These are phyloP conservation scores for Harpagifer antarcticus DNA, from an alignment of 2,797 vertebrate species.

Conservation along the genomic window DNA sequence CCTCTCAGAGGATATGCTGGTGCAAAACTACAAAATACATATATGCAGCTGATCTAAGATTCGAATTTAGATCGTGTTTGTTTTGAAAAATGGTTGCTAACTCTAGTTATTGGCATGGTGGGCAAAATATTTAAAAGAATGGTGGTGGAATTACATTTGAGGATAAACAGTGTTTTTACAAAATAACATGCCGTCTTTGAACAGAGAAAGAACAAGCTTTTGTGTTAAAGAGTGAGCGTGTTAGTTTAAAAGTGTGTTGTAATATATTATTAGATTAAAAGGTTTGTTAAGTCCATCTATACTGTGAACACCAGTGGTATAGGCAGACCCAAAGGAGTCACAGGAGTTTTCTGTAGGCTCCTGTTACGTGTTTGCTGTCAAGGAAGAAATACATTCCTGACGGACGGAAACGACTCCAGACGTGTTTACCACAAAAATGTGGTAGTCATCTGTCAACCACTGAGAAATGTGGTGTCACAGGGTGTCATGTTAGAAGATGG, in stretches of 20 bases:
- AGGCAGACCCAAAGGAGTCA: background rate
- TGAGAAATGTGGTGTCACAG: constrained; percentile 25
- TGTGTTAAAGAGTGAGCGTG: background rate
- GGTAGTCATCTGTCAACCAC: constrained; percentile 36
- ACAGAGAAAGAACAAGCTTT: too few relatives aligned
- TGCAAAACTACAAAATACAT: constrained; percentile 13
- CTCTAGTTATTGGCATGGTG: background rate
- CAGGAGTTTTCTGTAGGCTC: constrained; percentile 17
- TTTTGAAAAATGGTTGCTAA: constrained; percentile 2
- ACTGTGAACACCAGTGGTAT: background rate
- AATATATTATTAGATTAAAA: background rate
- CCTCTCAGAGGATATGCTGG: constrained; percentile 46
- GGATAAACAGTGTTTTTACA: background rate
- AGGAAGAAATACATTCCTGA: constrained; percentile 42
- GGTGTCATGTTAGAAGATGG: constrained; percentile 25
- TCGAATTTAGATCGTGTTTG: constrained; percentile 21
- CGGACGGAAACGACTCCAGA: constrained; percentile 33
- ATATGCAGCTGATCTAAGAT: constrained; percentile 16
- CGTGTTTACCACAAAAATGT: constrained; percentile 40
- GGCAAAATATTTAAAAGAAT: background rate
- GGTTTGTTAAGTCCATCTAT: background rate
- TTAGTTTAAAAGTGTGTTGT: background rate
- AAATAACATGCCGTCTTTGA: background rate
- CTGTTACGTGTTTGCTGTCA: constrained; percentile 24
- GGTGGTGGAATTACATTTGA: background rate